Conservation (phyloP, 2,113 vertebrate species). For the Antechinus stuartii region DNA sequence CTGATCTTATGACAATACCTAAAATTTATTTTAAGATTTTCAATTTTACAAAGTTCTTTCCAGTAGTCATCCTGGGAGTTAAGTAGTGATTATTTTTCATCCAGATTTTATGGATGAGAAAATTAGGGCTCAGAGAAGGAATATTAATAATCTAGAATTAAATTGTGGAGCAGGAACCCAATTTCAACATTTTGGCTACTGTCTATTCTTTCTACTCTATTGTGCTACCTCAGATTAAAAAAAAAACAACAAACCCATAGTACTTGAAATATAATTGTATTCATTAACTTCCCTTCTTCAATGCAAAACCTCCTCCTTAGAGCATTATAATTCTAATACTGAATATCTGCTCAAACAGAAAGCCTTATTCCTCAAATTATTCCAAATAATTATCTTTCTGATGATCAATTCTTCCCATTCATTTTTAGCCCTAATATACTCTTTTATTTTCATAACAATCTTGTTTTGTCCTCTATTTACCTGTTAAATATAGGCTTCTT, state of each 20-base stretch:
- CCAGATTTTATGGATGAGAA: neutral
- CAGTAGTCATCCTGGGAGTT: neutral
- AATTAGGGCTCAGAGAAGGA: neutral
- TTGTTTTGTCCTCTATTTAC: neutral
- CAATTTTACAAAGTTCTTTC: neutral
- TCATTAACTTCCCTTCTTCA: neutral
- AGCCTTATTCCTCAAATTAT: neutral
- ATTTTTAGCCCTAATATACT: neutral
- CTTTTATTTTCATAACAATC: neutral
- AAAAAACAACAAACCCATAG: neutral
- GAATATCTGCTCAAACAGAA: neutral
- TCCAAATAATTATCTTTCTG: neutral
- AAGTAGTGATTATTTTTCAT: neutral
- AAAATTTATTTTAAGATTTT: neutral
- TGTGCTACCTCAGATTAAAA: neutral
- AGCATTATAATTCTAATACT: neutral
- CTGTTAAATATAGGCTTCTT: constrained; percentile 8
- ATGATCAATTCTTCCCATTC: neutral
- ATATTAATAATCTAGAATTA: neutral
- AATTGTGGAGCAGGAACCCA: neutral
- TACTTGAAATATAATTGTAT: neutral
- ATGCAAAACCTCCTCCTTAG: neutral
- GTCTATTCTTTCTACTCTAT: neutral
- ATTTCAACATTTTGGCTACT: neutral
- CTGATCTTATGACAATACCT: neutral